Evolutionary conservation across 2,888 invertebrate species (phyloP).

Genomic region (Pogonocherus hispidulus): DNA sequence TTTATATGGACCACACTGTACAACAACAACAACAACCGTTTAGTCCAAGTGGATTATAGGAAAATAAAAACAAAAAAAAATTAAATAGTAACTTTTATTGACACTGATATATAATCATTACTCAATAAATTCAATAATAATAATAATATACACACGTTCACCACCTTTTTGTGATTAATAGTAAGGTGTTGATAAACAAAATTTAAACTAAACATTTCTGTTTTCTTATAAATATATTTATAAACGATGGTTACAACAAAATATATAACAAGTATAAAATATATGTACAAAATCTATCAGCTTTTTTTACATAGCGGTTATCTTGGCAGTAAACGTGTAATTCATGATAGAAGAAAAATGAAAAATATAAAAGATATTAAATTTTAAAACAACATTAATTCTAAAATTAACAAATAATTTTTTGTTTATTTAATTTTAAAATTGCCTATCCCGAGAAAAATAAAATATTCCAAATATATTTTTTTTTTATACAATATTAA

Average conservation of each 20-base stretch:
- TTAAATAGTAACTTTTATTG: slow-evolving; percentile 20
- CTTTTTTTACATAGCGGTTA: slow-evolving; percentile 13
- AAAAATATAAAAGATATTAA: slow-evolving; percentile 11
- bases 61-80: too few species aligned
- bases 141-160: slow-evolving; percentile 32
- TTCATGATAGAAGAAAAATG: slow-evolving; percentile 2
- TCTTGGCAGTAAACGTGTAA: slow-evolving; percentile 35
- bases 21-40: too few species aligned
- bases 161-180: slow-evolving; percentile 14
- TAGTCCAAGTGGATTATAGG: too few species aligned
- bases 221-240: slow-evolving; percentile 39
- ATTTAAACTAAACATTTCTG: slow-evolving; percentile 32
- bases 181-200: slow-evolving; percentile 15
- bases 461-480: slow-evolving; percentile 29
- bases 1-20: too few species aligned
- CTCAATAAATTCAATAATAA: slow-evolving; percentile 25
- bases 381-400: slow-evolving; percentile 15
- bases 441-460: slow-evolving; percentile 31
- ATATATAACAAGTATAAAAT: slow-evolving; percentile 40
- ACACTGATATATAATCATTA: slow-evolving; percentile 21
- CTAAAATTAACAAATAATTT: slow-evolving; percentile 25
- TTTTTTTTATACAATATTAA: slow-evolving; percentile 28
- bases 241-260: slow-evolving; percentile 34
- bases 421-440: slow-evolving; percentile 21
- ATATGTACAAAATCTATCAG: slow-evolving; percentile 36